phyloP scores from a whole-genome alignment of 2,113 vertebrate species.

The Dromiciops gliroides region DNA sequence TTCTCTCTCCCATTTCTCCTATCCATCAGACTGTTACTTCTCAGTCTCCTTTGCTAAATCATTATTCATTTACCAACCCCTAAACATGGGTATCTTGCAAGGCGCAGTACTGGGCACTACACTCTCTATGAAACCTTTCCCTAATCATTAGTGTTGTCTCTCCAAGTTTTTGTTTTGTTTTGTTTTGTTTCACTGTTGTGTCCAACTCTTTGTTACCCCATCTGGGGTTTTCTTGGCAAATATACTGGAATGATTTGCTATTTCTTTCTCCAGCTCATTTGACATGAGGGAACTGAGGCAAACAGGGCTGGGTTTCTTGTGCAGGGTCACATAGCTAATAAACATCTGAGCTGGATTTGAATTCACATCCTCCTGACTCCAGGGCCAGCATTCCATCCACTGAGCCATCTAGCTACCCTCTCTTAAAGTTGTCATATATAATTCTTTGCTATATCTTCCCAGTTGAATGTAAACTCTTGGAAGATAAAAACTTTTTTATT shows the following conservation, averaged over 20 bases:
- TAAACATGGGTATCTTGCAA: background rate
- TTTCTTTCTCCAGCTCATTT: too few relatives aligned
- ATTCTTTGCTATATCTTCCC: background rate
- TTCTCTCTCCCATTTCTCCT: background rate
- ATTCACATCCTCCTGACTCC: too few relatives aligned
- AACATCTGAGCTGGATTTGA: too few relatives aligned
- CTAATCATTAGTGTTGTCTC: background rate
- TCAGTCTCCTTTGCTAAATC: background rate
- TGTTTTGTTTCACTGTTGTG: background rate
- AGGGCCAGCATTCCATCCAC: too few relatives aligned
- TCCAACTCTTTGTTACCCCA: too few relatives aligned
- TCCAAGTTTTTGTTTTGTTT: background rate
- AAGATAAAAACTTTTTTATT: background rate
- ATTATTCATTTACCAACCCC: background rate
- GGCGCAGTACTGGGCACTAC: background rate
- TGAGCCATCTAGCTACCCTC: too few relatives aligned
- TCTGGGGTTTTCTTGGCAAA: too few relatives aligned
- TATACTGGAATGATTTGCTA: too few relatives aligned
- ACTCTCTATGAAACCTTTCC: background rate
- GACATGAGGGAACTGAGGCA: too few relatives aligned
- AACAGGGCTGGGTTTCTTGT: too few relatives aligned
- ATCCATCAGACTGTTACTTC: background rate
- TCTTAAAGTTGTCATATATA: background rate
- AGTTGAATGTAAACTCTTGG: background rate
- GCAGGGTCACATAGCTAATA: too few relatives aligned